A percentile compares a stretch with the other conserved stretches of the same genome.
Conservation (phyloP, 2,888 invertebrate genomes). For the Tiphia femorata region DNA sequence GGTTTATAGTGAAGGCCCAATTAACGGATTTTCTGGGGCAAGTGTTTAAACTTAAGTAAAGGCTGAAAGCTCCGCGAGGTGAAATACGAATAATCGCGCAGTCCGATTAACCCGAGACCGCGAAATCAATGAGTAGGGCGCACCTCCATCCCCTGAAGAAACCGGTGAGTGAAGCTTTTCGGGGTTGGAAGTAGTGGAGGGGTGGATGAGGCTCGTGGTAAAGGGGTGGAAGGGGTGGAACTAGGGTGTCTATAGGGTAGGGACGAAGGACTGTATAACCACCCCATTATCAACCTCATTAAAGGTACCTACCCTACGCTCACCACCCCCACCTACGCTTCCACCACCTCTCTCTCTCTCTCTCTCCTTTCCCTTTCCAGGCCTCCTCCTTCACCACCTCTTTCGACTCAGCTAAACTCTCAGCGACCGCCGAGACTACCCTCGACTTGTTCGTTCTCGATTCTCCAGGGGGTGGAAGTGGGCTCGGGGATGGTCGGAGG, state of each 20-base stretch:
- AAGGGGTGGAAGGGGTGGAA: conserved; percentile 7
- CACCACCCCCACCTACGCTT: conserved; percentile 7
- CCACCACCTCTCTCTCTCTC: conserved; percentile 20
- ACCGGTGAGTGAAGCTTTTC: conserved; percentile 27
- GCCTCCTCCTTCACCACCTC: no score
- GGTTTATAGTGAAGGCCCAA: conserved; percentile 29
- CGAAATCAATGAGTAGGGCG: conserved; percentile 49
- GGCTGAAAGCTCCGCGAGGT: conserved; percentile 21
- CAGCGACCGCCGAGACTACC: conserved; percentile 24
- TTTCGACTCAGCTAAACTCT: conserved; percentile 32
- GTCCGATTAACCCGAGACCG: conserved; percentile 45
- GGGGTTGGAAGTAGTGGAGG: background rate
- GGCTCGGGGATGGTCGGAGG: conserved; percentile 3
- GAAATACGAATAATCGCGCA: conserved; percentile 41
- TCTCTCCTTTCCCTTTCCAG: no score
- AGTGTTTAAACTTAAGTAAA: conserved; percentile 50
- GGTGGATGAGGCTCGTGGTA: conserved; percentile 11
- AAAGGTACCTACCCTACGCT: conserved; percentile 43
- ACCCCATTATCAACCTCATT: conserved; percentile 59
- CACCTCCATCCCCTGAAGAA: no score
- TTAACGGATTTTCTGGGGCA: conserved; percentile 45
- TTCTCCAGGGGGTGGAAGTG: conserved; percentile 10
- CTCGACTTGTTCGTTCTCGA: conserved; percentile 23
- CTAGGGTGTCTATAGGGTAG: conserved; percentile 24
- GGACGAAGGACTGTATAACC: conserved; percentile 40